Percentiles rank a stretch among this genome's conserved stretches.
Conservation (phyloP, 2,888 invertebrate species). For the Blomia tropicalis region DNA sequence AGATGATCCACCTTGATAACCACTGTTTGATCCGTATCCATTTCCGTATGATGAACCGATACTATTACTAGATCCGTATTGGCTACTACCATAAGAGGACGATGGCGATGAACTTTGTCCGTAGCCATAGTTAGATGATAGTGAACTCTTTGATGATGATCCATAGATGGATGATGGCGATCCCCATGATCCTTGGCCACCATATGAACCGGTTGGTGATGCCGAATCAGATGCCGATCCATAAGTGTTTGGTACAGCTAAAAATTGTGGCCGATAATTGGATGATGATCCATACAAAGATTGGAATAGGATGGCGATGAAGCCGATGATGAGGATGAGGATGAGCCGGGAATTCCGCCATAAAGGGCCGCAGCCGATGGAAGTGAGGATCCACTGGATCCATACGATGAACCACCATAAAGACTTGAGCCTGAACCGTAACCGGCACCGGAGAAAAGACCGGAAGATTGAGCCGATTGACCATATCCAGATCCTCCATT, state of each 20-base stretch:
- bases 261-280: slow-evolving; percentile 17
- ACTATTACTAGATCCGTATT: not conserved
- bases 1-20: not conserved
- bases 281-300: slow-evolving; percentile 19
- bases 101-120: not conserved
- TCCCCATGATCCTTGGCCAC: not conserved
- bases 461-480: not conserved
- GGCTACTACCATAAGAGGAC: not conserved
- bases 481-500: not conserved
- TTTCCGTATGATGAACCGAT: not conserved
- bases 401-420: not conserved
- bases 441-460: not conserved
- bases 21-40: not conserved
- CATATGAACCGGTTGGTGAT: slow-evolving; percentile 1
- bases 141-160: not conserved
- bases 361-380: not conserved
- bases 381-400: not conserved
- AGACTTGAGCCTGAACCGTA: not conserved
- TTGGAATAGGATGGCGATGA: not conserved
- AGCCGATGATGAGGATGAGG: not conserved
- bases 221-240: not conserved
- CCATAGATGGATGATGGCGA: not conserved
- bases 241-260: slow-evolving; percentile 19
- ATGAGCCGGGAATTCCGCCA: not conserved
- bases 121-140: not conserved